phyloP scores from a whole-genome alignment of 2,113 vertebrate species.

The Calonectris borealis region DNA sequence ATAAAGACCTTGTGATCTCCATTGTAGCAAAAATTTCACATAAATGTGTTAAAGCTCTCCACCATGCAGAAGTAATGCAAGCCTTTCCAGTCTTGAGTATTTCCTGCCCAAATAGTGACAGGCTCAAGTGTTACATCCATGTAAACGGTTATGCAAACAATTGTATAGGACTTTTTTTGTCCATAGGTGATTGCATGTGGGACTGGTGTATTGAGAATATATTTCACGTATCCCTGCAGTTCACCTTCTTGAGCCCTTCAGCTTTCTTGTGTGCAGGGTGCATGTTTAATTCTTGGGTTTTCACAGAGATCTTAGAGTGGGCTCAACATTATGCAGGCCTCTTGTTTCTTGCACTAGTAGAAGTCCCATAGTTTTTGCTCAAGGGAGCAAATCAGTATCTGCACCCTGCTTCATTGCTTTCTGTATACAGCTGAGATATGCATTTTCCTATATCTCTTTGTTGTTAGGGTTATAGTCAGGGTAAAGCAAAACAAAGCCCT shows the following conservation, averaged over 20 bases:
- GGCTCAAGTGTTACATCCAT: background rate
- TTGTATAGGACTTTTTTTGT: background rate
- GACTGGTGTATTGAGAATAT: background rate
- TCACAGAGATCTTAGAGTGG: background rate
- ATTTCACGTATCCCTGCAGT: background rate
- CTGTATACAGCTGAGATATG: rapidly evolving
- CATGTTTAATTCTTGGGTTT: background rate
- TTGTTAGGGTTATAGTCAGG: background rate
- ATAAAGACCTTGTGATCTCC: background rate
- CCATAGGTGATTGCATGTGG: background rate
- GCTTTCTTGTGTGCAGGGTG: background rate
- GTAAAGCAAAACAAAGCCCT: background rate
- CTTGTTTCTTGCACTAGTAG: background rate
- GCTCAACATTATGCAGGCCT: background rate
- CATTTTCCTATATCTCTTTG: background rate
- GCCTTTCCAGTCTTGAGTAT: background rate
- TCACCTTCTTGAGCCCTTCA: background rate
- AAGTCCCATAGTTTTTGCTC: background rate
- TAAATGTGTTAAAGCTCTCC: background rate
- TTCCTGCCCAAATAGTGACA: background rate
- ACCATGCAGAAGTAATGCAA: background rate
- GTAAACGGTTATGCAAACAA: background rate
- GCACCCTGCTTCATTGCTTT: background rate
- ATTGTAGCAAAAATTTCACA: background rate
- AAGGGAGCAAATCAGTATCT: background rate